These are phyloP conservation scores for Sylvietta virens DNA, from an alignment of 2,113 vertebrate species.

Conservation along the genomic window DNA sequence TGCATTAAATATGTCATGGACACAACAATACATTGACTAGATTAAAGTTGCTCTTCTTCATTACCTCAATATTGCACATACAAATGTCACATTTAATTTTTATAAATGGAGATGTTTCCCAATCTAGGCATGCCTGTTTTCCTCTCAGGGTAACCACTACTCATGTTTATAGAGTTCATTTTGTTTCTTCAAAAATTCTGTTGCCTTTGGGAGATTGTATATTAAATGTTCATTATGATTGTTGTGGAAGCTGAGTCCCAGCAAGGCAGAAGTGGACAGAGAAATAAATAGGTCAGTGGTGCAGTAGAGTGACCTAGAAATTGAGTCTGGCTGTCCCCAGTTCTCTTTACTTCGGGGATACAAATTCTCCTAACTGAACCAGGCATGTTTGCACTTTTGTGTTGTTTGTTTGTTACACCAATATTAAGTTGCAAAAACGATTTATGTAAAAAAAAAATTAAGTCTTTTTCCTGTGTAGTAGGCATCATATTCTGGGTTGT, in stretches of 20 bases:
- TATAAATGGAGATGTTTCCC: background rate
- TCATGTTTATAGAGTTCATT: background rate
- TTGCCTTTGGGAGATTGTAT: background rate
- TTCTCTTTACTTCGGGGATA: background rate
- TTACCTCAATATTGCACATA: background rate
- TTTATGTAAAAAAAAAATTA: background rate
- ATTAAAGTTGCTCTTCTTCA: background rate
- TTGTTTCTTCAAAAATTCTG: background rate
- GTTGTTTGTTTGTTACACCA: background rate
- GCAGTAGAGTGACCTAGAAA: background rate
- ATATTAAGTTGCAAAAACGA: fast-evolving
- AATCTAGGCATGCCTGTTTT: background rate
- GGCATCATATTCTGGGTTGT: background rate
- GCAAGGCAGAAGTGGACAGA: background rate
- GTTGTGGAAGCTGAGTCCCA: background rate
- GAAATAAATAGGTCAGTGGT: background rate
- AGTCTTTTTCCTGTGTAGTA: background rate
- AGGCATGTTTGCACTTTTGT: background rate
- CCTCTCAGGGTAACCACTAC: background rate
- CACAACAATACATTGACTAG: background rate
- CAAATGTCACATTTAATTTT: background rate
- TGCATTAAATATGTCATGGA: background rate
- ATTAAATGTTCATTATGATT: background rate
- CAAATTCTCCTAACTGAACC: background rate
- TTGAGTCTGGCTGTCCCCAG: background rate